Evolutionary conservation across 2,113 vertebrate genomes (phyloP), one percentile per base, ranked within the genome.

Genomic region (Carollia perspicillata): DNA sequence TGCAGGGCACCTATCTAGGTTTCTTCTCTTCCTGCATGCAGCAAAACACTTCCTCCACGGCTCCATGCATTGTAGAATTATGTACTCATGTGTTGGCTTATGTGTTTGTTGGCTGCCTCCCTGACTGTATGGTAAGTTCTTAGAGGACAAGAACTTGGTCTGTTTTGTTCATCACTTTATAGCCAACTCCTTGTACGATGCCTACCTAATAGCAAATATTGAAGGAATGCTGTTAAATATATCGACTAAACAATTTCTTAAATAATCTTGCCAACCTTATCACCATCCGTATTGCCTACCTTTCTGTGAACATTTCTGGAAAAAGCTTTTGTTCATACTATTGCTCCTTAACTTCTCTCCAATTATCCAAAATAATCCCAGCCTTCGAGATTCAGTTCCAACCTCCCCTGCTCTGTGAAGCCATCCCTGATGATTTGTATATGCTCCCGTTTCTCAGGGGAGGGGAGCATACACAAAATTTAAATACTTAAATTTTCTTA

Each of bases 291-390:
- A 37, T 44, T 92, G 37, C 20, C 51, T 63, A 53, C 23, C 10
- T 49, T 68, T 42, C 79, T 72, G 44, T 20, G 47, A 92, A 47
- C n/a, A 88, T 44, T 90, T 16, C 18, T 40, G 18, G 37, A 84
- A 93, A 96, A 74, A 69, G 33, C 53, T 79, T 96, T 68, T 88
- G 28, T 81, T 95, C 37, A 35, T 66, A 47, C 16, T 68, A 17
- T 37, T 68, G 47, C 44, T 71, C 51, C 28, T 60, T 55, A 92
- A 69, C 66, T 92, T 33, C 23, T 85, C 2, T 72, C 35, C 13
- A 86, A 30, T 78, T 71, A 51, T 16, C 18, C 51, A 93, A 80
- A 92, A 71, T 87, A 69, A 87, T 72, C 51, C 23, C 6, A 53
- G 40, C 6, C 35, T 95, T 47, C 0, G 6, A 63, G 42, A 58